Evolutionary conservation across 2,797 vertebrate genomes (phyloP).

Genomic region (Huso huso): DNA sequence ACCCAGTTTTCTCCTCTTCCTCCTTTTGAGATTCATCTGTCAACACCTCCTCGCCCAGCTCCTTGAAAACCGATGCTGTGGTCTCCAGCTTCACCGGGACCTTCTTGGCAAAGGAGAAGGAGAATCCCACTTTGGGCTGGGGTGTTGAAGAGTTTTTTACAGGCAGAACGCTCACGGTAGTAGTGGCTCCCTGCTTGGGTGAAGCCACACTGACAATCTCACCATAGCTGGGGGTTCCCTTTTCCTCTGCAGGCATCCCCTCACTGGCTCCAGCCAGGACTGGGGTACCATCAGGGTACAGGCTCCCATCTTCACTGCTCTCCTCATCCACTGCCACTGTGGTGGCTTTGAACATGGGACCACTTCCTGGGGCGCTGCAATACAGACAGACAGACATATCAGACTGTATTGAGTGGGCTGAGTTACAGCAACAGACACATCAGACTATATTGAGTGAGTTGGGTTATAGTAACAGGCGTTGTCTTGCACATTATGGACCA

Average conservation of each 20-base stretch:
- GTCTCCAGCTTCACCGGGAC: conserved; percentile 90
- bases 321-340: conserved; percentile 89
- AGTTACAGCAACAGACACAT: too few relatives aligned
- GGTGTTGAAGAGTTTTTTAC: conserved; percentile 54
- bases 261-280: conserved; percentile 40
- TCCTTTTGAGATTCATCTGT: conserved; percentile 56
- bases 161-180: conserved; percentile 65
- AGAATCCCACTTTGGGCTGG: conserved; percentile 84
- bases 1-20: conserved; percentile 64
- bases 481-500: too few relatives aligned
- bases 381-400: conserved; percentile 10
- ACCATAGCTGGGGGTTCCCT: conserved; percentile 18
- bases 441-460: too few relatives aligned
- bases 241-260: conserved; percentile 39
- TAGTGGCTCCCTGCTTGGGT: conserved; percentile 47
- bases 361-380: conserved; percentile 83
- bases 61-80: conserved; percentile 86
- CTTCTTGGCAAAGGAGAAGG: conserved; percentile 96
- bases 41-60: conserved; percentile 74
- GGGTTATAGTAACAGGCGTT: too few relatives aligned
- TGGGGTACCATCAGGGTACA: conserved; percentile 48
- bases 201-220: conserved; percentile 33
- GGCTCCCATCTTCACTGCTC: conserved; percentile 60
- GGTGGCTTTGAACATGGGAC: conserved; percentile 96
- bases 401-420: neutral